Evolutionary conservation across 1,140 invertebrate species (phyloP).

Genomic region (Caenorhabditis elegans): DNA sequence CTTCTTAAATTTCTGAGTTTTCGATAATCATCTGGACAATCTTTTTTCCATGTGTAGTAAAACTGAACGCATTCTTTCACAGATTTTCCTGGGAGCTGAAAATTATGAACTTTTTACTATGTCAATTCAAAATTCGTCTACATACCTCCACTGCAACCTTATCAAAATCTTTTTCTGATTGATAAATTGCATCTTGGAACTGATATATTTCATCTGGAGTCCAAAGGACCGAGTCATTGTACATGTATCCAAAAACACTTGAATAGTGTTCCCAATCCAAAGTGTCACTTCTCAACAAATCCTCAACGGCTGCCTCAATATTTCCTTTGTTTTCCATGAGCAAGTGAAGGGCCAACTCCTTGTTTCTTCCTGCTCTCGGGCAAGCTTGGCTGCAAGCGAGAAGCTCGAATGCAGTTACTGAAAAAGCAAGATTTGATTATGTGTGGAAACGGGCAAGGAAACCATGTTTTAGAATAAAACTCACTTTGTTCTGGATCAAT

Average conservation of each 20-base stretch:
- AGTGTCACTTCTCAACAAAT: conserved; percentile 66
- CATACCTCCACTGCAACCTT: conserved; percentile 81
- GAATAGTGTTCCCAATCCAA: conserved; percentile 78
- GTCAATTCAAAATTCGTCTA: background rate
- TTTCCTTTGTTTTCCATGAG: conserved; percentile 70
- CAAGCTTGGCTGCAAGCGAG: conserved; percentile 75
- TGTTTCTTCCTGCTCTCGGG: conserved; percentile 80
- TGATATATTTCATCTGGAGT: conserved; percentile 80
- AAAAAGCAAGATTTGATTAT: conserved; percentile 38
- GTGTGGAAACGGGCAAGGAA: too few species aligned
- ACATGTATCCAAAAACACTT: conserved; percentile 68
- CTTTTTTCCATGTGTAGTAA: conserved; percentile 97
- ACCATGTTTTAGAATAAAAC: conserved; percentile 13
- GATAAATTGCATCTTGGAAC: conserved; percentile 83
- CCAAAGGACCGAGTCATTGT: conserved; percentile 77
- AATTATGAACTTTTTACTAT: background rate
- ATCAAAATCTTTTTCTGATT: conserved; percentile 90
- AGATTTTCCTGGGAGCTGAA: conserved; percentile 80
- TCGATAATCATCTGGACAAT: conserved; percentile 69
- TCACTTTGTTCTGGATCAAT: conserved; percentile 54
- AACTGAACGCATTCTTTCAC: conserved; percentile 93
- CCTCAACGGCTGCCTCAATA: conserved; percentile 62
- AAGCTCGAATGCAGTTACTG: conserved; percentile 73
- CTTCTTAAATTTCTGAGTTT: conserved; percentile 67
- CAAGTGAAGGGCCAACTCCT: conserved; percentile 88